Evolutionary conservation across 1,140 invertebrate species (phyloP).

Genomic region (Drosophila kohkoa): DNA sequence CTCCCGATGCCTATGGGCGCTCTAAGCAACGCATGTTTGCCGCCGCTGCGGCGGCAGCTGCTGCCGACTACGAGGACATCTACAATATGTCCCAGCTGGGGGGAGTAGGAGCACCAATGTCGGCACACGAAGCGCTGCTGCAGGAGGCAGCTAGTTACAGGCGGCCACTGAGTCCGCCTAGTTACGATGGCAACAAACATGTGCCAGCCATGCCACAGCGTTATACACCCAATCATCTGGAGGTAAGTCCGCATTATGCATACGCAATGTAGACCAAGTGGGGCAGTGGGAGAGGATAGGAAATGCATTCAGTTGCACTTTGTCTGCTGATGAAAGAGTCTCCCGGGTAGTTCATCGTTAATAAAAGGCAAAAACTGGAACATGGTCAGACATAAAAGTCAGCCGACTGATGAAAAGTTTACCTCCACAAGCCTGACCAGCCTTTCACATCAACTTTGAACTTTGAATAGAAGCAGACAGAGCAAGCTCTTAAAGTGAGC

Average conservation of each 20-base stretch:
- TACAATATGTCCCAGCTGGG: conserved; percentile 86
- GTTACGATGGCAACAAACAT: conserved; percentile 83
- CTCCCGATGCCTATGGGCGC: conserved; percentile 92
- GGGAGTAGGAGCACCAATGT: conserved; percentile 34
- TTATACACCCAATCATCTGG: conserved; percentile 83
- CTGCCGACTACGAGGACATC: conserved; percentile 92
- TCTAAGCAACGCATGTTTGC: conserved; percentile 86
- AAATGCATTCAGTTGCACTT: background rate
- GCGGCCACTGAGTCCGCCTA: conserved; percentile 84
- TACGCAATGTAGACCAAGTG: background rate
- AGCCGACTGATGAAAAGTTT: background rate
- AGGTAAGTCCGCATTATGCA: conserved; percentile 66
- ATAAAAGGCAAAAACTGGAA: conserved; percentile 1
- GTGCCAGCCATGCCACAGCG: conserved; percentile 79
- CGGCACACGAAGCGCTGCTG: conserved; percentile 73
- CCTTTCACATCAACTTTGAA: background rate
- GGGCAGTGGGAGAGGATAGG: background rate
- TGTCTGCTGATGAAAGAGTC: background rate
- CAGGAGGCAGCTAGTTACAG: conserved; percentile 83
- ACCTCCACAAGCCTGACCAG: background rate
- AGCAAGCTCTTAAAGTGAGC: background rate
- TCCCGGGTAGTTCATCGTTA: background rate
- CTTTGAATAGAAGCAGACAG: background rate
- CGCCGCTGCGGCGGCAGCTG: conserved; percentile 60
- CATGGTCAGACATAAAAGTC: background rate